Base-by-base conservation (phyloP, 1,140 invertebrate genomes). In the Dufourea novaeangliae region DNA sequence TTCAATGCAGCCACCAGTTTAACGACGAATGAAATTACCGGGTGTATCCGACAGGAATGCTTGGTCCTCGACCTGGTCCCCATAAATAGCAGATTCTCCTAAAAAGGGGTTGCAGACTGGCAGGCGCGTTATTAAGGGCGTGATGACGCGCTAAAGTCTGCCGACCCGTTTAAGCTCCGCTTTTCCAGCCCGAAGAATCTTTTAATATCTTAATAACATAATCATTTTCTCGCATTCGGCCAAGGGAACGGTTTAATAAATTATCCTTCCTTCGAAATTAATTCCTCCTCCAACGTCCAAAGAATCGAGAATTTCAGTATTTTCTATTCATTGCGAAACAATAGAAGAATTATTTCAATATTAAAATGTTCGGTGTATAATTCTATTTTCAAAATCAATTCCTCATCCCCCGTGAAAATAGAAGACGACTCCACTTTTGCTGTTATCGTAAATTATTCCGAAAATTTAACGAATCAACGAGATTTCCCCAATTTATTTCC, bases 21-120 rank as follows among this genome's bases (percentile, higher is more conserved):
- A 82, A 82, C 75, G 80, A 37, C 41, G 64, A 73, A 73, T 72
- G 64, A 82, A 83, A 83, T 78, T 74, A 82, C 64, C 52, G 80
- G 76, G 54, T 78, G 59, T 78, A 82, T 83, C 64, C 64, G 52
- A 73, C 59, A 59, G 61, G 32, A 50, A 72, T 82, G 29, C 64
- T 78, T 52, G 41, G 62, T 25, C 70, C 39, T 72, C 56, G 41
- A n/a, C 39, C 50, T 73, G 50, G 2, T 25, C 10, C 50, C 32
- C 81, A 44, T 79, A 83, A 78, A 83, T 73, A 62, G 50, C 69
- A 57, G 59, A 74, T 78, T 63, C 69, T 34, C 44, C 46, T 62
- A 80, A 74, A 82, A 64, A 77, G 68, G 41, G 62, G 61, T 39
- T 63, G 66, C 37, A 34, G 27, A 27, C 52, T 39, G 41, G 68